A percentile compares a stretch with the other conserved stretches of the same genome.
Evolutionary conservation across 2,113 vertebrate species (phyloP).

Genomic region (Leptosomus discolor): DNA sequence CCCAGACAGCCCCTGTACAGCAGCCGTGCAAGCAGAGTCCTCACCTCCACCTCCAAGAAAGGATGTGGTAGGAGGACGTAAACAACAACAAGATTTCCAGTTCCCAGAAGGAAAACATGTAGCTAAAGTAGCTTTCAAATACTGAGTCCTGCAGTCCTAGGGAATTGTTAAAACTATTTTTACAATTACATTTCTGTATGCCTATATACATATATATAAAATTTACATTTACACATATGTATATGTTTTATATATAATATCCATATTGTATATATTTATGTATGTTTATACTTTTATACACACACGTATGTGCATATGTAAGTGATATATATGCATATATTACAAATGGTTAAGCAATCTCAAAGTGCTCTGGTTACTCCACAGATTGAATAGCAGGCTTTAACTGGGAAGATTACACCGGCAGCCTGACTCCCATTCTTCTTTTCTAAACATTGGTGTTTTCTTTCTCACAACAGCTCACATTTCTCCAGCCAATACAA

Average conservation of each 20-base stretch:
- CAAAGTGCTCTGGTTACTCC: background rate
- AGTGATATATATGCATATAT: background rate
- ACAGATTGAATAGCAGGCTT: background rate
- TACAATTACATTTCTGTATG: background rate
- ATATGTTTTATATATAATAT: background rate
- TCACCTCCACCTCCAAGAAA: background rate
- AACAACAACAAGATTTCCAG: background rate
- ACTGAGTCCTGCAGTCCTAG: background rate
- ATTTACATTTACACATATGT: background rate
- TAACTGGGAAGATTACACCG: background rate
- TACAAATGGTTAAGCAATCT: background rate
- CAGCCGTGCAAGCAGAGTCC: background rate
- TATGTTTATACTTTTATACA: background rate
- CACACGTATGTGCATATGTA: fast-evolving
- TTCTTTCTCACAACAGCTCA: background rate
- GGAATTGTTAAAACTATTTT: background rate
- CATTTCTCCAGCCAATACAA: background rate
- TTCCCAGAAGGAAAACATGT: background rate
- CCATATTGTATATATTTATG: background rate
- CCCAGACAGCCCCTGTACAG: background rate
- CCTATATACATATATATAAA: no score
- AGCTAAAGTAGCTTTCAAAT: background rate
- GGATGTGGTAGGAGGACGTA: background rate
- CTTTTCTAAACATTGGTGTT: background rate
- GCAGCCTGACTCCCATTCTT: background rate